Evolutionary conservation across 2,888 invertebrate genomes (phyloP).

Genomic region (Agrochola lychnidis): DNA sequence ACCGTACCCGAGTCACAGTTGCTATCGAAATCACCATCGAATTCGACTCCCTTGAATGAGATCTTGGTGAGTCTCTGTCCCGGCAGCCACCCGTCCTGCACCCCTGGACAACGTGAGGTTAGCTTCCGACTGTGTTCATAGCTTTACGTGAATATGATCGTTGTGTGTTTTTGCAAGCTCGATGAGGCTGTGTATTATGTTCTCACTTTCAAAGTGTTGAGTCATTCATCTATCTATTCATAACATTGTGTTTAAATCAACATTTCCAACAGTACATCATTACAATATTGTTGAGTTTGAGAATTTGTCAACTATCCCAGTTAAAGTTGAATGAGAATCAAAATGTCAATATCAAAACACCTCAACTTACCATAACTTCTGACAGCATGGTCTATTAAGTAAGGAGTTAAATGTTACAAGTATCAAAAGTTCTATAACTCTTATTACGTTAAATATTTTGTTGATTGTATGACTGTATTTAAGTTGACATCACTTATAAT

Average conservation of each 20-base stretch:
- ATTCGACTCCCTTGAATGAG: conserved; percentile 88
- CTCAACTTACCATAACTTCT: conserved; percentile 77
- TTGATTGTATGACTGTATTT: conserved; percentile 8
- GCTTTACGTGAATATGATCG: conserved; percentile 69
- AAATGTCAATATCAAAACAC: conserved; percentile 38
- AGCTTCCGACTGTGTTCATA: conserved; percentile 80
- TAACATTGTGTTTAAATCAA: conserved; percentile 28
- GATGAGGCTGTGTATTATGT: conserved; percentile 71
- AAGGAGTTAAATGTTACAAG: conserved; percentile 39
- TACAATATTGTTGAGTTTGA: conserved; percentile 16
- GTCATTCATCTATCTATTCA: conserved; percentile 44
- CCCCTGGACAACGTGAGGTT: conserved; percentile 87
- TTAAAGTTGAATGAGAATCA: conserved; percentile 28
- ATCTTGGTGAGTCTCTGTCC: conserved; percentile 90
- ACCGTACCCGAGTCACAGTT: conserved; percentile 88
- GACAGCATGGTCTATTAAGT: conserved; percentile 66
- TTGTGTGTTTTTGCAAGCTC: conserved; percentile 74
- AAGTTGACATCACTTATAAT: conserved; percentile 9
- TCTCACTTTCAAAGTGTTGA: conserved; percentile 50
- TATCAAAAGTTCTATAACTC: conserved; percentile 14
- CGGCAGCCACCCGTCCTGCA: conserved; percentile 89
- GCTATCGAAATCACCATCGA: conserved; percentile 90
- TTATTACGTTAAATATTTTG: conserved; percentile 1
- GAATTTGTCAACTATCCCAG: conserved; percentile 50
- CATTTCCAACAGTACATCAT: conserved; percentile 34